Base-by-base conservation (phyloP, 1,140 invertebrate genomes). In the Neodiprion fabricii region DNA sequence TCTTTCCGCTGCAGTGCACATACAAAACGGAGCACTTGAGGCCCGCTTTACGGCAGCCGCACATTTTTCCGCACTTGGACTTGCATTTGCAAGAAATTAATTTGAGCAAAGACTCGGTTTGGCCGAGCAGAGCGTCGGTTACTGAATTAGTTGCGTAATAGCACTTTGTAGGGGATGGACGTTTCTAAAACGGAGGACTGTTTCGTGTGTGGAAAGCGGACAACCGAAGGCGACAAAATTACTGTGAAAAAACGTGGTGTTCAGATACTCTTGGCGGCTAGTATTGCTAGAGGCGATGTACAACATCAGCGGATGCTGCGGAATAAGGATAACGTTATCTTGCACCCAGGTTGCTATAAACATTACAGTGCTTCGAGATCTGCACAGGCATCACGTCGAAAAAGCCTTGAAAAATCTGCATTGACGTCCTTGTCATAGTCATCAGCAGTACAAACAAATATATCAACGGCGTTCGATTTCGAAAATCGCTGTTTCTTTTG, bases 11-110 rank as follows among this genome's bases (percentile, higher is more conserved):
- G 48, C 70, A 71, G 70, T 49, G 40, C 7, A 48, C 7, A 48
- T 48, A 71, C 48, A 71, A 49, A n/a, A 50, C 70, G 8, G 70
- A 71, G 49, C 70, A 71, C 49, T 71, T 71, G 47, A 71, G 70
- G n/a, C 67, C 67, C 47, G 73, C 73, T 70, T 74, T 74, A 48
- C 73, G 67, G 47, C 73, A 74, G 10, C 67, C 67, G 67, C 73
- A 74, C 50, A 67, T 67, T 49, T 70, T 71, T 12, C 70, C 68
- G 53, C 68, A 75, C 21, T 65, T 49, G 10, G 48, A 48, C 17
- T 75, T 75, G 74, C 74, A 75, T 53, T 75, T 75, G 74, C 74
- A 75, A 7, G 70, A 71, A 71, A 75, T 71, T 47, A 48, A 48
- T 17, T 75, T 75, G 11, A 75, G 74, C 74, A 75, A 75, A 23